Evolutionary conservation across 2,888 invertebrate genomes (phyloP), one percentile per base, ranked within the genome.

Genomic region (Ischnura elegans): DNA sequence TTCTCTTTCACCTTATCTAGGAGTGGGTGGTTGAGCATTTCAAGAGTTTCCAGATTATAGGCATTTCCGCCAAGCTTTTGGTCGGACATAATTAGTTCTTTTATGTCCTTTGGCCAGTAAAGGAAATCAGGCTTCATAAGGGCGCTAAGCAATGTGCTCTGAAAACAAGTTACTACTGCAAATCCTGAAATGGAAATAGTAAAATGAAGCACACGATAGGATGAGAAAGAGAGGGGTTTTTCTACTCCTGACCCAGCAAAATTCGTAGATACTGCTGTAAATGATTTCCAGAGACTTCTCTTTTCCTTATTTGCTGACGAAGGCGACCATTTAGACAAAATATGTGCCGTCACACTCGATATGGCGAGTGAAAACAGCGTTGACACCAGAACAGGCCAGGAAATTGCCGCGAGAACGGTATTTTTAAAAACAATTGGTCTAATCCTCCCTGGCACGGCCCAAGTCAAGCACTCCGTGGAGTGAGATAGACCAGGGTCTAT

Each of bases 101-200:
- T 16, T 25, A 61, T 45, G n/a, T 43, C n/a, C 51, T 61, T 90
- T 16, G 90, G 90, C 90, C 90, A 90, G 6, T 43, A 16, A 25
- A 45, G 90, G 4, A 21, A 42, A 6, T 55, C 0, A 21, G 90
- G 90, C 2, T 55, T 43, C 13, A 66, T 45, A 16, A 90, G 42
- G 36, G 47, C 66, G 3, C 90, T 61, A 2, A 43, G 25, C 13
- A 90, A 66, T n/a, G 61, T 25, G n/a, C 61, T 66, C 13, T 43
- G 90, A 13, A 61, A 61, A 16, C 25, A 61, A 21, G 90, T 61
- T 2, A 55, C 43, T 13, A 45, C 43, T 2, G 61, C 61, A 8
- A 90, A 43, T 16, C 90, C 90, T 2, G 90, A 55, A 5, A 43
- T 61, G 45, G 61, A 90, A 16, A 90, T 61, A 2, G 43, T n/a